Conservation (phyloP, 1,140 invertebrate genomes). For the Stegodyphus dumicola region DNA sequence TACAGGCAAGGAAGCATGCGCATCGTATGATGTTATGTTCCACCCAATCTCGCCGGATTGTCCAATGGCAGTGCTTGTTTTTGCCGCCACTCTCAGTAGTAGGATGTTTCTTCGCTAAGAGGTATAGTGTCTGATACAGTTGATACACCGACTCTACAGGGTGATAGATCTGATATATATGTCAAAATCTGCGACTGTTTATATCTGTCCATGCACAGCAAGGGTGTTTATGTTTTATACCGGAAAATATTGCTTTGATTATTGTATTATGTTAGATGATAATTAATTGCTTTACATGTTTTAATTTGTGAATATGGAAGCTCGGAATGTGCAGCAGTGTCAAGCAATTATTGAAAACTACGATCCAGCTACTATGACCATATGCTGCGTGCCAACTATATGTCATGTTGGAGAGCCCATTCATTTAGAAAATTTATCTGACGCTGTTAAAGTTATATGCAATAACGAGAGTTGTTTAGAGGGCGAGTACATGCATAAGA, state of each 20-base stretch:
- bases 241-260: too few species aligned
- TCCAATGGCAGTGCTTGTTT: slow-evolving; percentile 27
- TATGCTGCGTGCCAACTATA: slow-evolving; percentile 84
- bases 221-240: too few species aligned
- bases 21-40: slow-evolving; percentile 39
- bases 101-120: slow-evolving; percentile 15
- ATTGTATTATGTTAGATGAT: too few species aligned
- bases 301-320: too few species aligned
- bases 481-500: slow-evolving; percentile 93
- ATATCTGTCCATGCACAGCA: too few species aligned
- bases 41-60: slow-evolving; percentile 39
- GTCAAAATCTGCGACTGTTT: too few species aligned
- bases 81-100: slow-evolving; percentile 53
- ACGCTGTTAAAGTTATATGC: slow-evolving; percentile 87
- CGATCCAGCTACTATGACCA: slow-evolving; percentile 70
- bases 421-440: slow-evolving; percentile 77
- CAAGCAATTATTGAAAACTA: slow-evolving; percentile 68
- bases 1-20: slow-evolving; percentile 23
- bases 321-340: slow-evolving; percentile 56
- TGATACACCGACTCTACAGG: too few species aligned
- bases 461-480: slow-evolving; percentile 91
- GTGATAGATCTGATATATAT: too few species aligned
- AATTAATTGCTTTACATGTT: too few species aligned
- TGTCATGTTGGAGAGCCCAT: slow-evolving; percentile 77
- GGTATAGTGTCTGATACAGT: too few species aligned